Conservation (phyloP, 2,797 vertebrate genomes). For the Pelobates cultripes region DNA sequence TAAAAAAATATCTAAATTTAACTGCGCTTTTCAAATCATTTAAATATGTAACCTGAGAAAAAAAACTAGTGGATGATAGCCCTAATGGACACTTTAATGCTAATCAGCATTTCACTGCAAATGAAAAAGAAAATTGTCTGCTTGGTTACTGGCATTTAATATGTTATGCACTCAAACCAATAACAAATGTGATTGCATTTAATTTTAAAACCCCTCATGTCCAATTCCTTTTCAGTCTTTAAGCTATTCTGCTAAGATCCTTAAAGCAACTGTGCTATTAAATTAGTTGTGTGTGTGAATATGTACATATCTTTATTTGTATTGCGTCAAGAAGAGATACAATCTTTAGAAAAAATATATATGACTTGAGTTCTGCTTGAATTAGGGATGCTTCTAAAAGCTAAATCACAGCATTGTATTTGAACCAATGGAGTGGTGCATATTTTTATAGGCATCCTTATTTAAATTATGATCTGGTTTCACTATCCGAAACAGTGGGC, state of each 20-base stretch:
- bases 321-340: neutral
- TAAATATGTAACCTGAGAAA: slow-evolving; percentile 41
- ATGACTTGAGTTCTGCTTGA: neutral
- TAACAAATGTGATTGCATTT: slow-evolving; percentile 53
- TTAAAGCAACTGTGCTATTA: slow-evolving; percentile 20
- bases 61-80: slow-evolving; percentile 22
- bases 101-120: slow-evolving; percentile 49
- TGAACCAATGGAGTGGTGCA: no score
- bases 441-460: no score
- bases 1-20: slow-evolving; percentile 41
- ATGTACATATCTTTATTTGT: neutral
- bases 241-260: slow-evolving; percentile 27
- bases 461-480: no score
- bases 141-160: slow-evolving; percentile 53
- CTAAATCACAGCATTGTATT: no score
- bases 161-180: slow-evolving; percentile 46
- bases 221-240: slow-evolving; percentile 37
- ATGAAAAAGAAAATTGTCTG: slow-evolving; percentile 44
- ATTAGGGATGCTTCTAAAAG: no score
- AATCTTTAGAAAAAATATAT: neutral
- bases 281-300: slow-evolving; percentile 11
- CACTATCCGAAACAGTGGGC: no score
- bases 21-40: slow-evolving; percentile 27
- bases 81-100: slow-evolving; percentile 50
- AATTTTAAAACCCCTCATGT: slow-evolving; percentile 47